Evolutionary conservation across 2,888 invertebrate genomes (phyloP), one percentile per base, ranked within the genome.

Genomic region (Agonopterix alstromeriana): DNA sequence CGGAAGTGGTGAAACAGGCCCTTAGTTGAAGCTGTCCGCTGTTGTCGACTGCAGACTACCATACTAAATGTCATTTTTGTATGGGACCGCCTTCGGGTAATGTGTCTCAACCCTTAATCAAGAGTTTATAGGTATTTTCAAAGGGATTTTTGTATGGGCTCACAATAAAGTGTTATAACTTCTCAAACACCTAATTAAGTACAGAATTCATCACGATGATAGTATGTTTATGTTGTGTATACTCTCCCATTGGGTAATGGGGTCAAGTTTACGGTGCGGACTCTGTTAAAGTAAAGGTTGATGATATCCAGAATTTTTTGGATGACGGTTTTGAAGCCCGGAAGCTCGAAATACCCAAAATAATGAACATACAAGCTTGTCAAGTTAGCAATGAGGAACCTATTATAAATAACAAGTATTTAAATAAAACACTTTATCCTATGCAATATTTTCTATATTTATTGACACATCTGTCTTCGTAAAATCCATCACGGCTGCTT

Each of bases 161-260:
- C 72, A 74, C 46, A 60, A 56, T n/a, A 59, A 73, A 54, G 79
- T 86, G 67, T 57, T 77, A 38, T 46, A 68, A 43, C 77, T 67
- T 50, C 77, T 88, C 1, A 77, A 71, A 60, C 57, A 72, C 50
- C 67, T 74, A 3, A 58, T 86, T 38, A 64, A 61, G 43, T 59
- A 72, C 40, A 60, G 71, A 55, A 72, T 84, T 10, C 54, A 51
- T 36, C 50, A 60, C 45, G 67, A 78, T 36, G 82, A 86, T 49
- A 88, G 87, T 57, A 67, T 86, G 40, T 87, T 87, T 47, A 75
- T 88, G 67, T 57, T 88, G 8, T 88, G 86, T 56, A 78, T 88
- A 54, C 57, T 88, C 12, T 87, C 87, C 43, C 87, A 88, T 68
- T 88, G 88, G 38, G 77, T 83, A 1, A n/a, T 73, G 68, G 51